Percentiles rank a stretch among this genome's conserved stretches.
phyloP scores from a whole-genome alignment of 2,888 invertebrate species.

The Axea sp. region DNA sequence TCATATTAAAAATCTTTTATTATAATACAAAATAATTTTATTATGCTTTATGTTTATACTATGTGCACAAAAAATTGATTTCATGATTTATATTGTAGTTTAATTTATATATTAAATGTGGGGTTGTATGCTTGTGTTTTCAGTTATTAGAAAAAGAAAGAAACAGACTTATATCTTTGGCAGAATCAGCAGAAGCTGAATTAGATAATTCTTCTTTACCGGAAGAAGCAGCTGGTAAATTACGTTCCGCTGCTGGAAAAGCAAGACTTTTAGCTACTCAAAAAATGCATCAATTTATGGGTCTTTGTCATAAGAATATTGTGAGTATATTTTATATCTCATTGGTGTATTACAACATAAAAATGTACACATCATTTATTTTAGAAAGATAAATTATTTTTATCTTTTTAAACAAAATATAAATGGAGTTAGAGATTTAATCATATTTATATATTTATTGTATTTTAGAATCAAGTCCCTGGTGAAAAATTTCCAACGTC shows the following conservation, averaged over 20 bases:
- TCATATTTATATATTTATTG: too few relatives aligned
- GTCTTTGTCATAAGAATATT: constrained; percentile 84
- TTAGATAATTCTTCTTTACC: constrained; percentile 84
- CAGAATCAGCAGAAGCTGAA: constrained; percentile 86
- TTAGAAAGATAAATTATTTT: constrained; percentile 5
- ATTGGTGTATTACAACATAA: too few relatives aligned
- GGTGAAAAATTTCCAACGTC: constrained; percentile 94
- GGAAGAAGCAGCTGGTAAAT: constrained; percentile 90
- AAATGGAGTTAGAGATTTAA: too few relatives aligned
- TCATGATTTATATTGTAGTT: too few relatives aligned
- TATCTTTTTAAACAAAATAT: too few relatives aligned
- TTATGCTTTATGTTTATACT: too few relatives aligned
- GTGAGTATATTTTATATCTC: constrained; percentile 81
- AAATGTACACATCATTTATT: too few relatives aligned
- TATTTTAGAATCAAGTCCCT: constrained; percentile 84
- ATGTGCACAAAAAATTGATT: too few relatives aligned
- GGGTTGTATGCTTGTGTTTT: too few relatives aligned
- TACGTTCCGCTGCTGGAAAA: constrained; percentile 94
- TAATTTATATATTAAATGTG: too few relatives aligned
- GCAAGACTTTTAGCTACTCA: constrained; percentile 92
- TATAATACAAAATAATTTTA: too few relatives aligned
- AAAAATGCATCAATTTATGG: constrained; percentile 97
- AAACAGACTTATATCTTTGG: constrained; percentile 84
- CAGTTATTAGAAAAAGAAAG: constrained; percentile 87
- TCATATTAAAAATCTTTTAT: too few relatives aligned